Conservation (phyloP, 2,113 vertebrate species). For the Eidolon helvum region DNA sequence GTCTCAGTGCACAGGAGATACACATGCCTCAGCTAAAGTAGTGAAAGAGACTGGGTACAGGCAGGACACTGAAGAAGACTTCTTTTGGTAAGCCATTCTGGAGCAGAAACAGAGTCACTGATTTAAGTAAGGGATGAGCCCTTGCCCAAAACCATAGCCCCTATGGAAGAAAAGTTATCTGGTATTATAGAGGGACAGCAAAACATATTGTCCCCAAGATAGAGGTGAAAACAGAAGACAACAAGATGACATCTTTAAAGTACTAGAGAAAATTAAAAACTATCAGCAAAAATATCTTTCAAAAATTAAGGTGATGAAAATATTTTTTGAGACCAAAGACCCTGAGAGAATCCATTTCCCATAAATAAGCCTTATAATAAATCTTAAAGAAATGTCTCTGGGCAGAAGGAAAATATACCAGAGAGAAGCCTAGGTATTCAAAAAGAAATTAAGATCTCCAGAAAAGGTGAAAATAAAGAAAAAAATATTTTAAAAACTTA, state of each 20-base stretch:
- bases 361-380: background rate
- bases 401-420: background rate
- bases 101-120: background rate
- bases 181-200: rapidly evolving
- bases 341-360: background rate
- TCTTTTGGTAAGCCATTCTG: background rate
- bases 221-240: background rate
- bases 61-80: background rate
- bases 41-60: background rate
- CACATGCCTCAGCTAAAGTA: background rate
- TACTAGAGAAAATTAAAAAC: background rate
- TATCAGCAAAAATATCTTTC: background rate
- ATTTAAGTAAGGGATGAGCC: background rate
- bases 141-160: background rate
- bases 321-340: background rate
- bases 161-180: background rate
- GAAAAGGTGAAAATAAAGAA: background rate
- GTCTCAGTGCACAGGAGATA: background rate
- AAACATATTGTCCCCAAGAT: background rate
- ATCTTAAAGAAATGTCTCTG: background rate
- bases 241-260: background rate
- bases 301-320: background rate
- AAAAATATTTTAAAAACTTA: background rate
- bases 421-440: background rate
- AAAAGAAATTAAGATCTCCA: background rate